phyloP scores from a whole-genome alignment of 2,113 vertebrate genomes.

The Orientallactaga bullata region DNA sequence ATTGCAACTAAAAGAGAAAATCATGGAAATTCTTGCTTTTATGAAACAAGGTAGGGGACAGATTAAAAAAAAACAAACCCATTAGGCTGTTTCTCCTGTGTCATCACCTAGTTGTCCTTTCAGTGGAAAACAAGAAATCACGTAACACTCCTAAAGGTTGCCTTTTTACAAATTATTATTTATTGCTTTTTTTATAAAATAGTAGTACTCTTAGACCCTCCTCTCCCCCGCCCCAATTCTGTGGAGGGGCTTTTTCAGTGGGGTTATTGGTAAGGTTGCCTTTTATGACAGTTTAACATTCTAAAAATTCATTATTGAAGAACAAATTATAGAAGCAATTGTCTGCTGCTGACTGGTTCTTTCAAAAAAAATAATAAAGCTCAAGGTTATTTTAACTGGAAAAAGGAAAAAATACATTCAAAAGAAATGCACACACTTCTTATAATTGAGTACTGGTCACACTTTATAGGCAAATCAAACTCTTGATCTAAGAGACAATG shows the following conservation, averaged over 20 bases:
- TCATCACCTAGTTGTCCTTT: conserved; percentile 25
- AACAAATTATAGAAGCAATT: conserved; percentile 64
- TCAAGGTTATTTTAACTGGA: conserved; percentile 74
- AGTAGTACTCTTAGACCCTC: no score
- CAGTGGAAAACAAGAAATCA: conserved; percentile 52
- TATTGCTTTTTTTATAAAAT: no score
- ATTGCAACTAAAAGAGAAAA: not conserved
- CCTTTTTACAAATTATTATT: not conserved
- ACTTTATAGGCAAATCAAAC: conserved; percentile 75
- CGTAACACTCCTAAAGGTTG: not conserved
- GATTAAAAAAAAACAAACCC: not conserved
- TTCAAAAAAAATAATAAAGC: conserved; percentile 64
- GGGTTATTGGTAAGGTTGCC: not conserved
- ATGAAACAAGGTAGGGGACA: conserved; percentile 44
- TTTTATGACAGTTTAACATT: conserved; percentile 62
- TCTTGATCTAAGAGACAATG: conserved; percentile 69
- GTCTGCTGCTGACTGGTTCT: conserved; percentile 66
- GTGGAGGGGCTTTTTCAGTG: no score
- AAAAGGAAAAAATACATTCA: conserved; percentile 56
- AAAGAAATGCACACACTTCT: conserved; percentile 67
- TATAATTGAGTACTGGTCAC: conserved; percentile 67
- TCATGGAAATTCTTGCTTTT: not conserved
- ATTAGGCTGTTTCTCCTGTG: not conserved
- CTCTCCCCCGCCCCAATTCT: no score
- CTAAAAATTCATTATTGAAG: conserved; percentile 64